Evolutionary conservation across 1,140 invertebrate species (phyloP).

Genomic region (Centruroides vittatus): DNA sequence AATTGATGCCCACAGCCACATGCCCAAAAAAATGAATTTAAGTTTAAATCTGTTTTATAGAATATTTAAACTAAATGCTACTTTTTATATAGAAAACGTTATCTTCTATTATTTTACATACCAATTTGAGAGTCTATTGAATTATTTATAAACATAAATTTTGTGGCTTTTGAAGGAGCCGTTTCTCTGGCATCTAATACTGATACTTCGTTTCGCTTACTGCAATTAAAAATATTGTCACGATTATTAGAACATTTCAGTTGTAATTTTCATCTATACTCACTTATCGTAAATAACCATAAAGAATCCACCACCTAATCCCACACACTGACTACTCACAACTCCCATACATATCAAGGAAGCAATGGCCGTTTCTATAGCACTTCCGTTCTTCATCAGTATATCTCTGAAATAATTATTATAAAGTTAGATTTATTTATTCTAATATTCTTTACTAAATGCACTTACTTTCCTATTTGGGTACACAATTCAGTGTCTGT

Average conservation of each 20-base stretch:
- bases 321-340: slow-evolving; percentile 35
- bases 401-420: slow-evolving; percentile 23
- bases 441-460: not conserved
- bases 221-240: not conserved
- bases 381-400: slow-evolving; percentile 34
- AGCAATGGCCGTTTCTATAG: slow-evolving; percentile 40
- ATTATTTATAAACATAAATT: too few species aligned
- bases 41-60: too few species aligned
- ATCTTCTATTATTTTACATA: too few species aligned
- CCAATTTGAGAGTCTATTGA: too few species aligned
- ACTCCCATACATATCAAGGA: slow-evolving; percentile 38
- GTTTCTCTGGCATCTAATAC: slow-evolving; percentile 30
- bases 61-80: too few species aligned
- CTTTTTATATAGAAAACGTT: too few species aligned
- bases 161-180: slow-evolving; percentile 20
- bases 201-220: slow-evolving; percentile 21
- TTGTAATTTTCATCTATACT: too few species aligned
- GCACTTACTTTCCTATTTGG: not conserved
- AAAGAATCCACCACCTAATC: slow-evolving; percentile 40
- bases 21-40: too few species aligned
- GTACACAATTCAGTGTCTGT: too few species aligned
- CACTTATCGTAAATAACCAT: slow-evolving; percentile 35
- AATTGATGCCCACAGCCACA: too few species aligned
- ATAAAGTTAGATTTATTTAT: too few species aligned
- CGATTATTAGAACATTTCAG: too few species aligned